phyloP scores from a whole-genome alignment of 2,797 vertebrate genomes.

The Gymnoscopelus microlampas region DNA sequence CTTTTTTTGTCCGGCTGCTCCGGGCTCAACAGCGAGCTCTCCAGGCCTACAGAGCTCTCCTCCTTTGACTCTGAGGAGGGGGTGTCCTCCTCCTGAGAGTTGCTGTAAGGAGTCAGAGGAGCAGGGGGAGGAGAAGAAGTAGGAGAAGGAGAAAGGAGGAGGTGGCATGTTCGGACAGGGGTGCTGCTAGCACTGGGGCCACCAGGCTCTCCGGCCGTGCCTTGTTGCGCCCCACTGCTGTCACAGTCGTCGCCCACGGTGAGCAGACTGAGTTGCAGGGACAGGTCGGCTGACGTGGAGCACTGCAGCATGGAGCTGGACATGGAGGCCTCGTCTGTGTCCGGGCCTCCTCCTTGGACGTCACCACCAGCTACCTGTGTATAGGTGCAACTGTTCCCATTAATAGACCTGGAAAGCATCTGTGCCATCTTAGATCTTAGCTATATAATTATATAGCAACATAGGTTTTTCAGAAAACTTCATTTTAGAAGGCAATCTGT shows the following conservation, averaged over 20 bases:
- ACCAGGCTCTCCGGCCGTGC: constrained; percentile 32
- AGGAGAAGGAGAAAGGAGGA: constrained; percentile 6
- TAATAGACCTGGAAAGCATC: too few relatives aligned
- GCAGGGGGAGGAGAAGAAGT: constrained; percentile 31
- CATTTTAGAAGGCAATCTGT: too few relatives aligned
- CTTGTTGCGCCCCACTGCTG: not conserved
- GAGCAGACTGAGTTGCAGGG: constrained; percentile 83
- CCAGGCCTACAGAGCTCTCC: constrained; percentile 22
- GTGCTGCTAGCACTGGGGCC: constrained; percentile 77
- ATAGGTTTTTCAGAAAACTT: too few relatives aligned
- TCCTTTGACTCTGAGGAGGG: constrained; percentile 28
- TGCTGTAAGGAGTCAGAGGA: constrained; percentile 48
- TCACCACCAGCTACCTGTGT: too few relatives aligned
- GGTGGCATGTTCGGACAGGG: constrained; percentile 17
- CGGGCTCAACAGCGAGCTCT: constrained; percentile 12
- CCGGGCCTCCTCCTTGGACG: constrained; percentile 9
- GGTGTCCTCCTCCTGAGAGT: constrained; percentile 22
- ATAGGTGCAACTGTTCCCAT: too few relatives aligned
- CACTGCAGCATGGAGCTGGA: constrained; percentile 56
- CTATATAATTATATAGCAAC: too few relatives aligned
- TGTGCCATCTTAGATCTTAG: too few relatives aligned
- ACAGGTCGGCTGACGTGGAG: constrained; percentile 79
- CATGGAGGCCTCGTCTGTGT: constrained; percentile 48
- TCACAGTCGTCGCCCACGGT: constrained; percentile 69
- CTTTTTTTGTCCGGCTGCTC: constrained; percentile 18